Base-by-base conservation (phyloP, 2,797 vertebrate genomes). In the Coregonus suidteri region DNA sequence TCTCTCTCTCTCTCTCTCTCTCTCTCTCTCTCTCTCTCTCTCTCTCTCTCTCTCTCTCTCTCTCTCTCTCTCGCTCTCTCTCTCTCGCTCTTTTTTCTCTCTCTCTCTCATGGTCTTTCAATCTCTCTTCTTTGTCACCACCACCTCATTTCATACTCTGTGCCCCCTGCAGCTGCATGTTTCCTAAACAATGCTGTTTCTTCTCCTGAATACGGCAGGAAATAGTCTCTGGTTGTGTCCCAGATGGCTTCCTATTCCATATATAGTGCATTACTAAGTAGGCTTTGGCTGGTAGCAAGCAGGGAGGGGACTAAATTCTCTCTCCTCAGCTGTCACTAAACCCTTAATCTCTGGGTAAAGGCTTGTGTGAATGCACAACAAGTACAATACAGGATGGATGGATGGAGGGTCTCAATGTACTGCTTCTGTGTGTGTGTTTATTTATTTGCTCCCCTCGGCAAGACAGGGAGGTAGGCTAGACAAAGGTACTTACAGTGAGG, bases 141-240 rank as follows among this genome's bases (percentile, higher is more conserved):
- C 41, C 41, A 47, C 41, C 9, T 47, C 9, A 47, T 3, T 47
- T 47, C 41, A 47, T 47, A 47, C 53, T 6, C 20, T 67, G 14
- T 66, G 41, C 1, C 30, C 3, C 30, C 67, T 31, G 15, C 78
- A 85, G 83, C 85, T 82, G 82, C 78, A 83, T 88, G 79, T 87
- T 88, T 83, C 81, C 87, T 72, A 85, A 89, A 91, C 90, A 91
- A 87, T 82, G 79, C 35, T 67, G 78, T 82, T 74, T 88, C 72
- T 88, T 87, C 72, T 86, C 81, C 81, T 84, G 84, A 82, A 89
- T 84, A 80, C 79, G 83, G 83, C 67, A 15, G 59, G 79, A 80
- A 72, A 75, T 75, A 82, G 77, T 81, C 35, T 75, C 79, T 25
- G 3, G n/a, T 11, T 25, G 53, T 56, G 59, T 25, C 59, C 59